phyloP scores from a whole-genome alignment of 2,797 vertebrate genomes.

The Merluccius polli region DNA sequence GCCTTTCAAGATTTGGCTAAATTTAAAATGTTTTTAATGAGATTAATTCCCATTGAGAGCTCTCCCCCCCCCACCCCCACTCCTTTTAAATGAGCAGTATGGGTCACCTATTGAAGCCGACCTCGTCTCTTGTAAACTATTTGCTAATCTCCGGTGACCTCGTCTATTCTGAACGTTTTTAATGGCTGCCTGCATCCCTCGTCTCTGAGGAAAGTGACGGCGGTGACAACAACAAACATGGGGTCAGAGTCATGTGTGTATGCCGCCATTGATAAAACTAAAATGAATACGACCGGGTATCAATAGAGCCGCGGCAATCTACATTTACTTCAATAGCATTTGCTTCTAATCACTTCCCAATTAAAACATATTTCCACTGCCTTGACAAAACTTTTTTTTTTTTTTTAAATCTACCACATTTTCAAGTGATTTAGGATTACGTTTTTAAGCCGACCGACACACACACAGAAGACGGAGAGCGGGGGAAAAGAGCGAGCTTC shows the following conservation, averaged over 20 bases:
- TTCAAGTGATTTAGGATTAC: too few species aligned
- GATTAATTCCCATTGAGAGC: conserved; percentile 44
- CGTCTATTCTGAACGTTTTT: background rate
- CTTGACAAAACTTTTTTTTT: too few species aligned
- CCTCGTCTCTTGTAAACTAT: conserved; percentile 8
- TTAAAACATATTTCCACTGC: too few species aligned
- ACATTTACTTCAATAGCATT: background rate
- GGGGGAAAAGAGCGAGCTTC: background rate
- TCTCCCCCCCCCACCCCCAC: background rate
- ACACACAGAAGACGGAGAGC: background rate
- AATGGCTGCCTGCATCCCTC: background rate
- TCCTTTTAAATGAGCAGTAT: conserved; percentile 34
- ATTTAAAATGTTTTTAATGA: conserved; percentile 65
- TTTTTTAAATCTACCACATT: too few species aligned
- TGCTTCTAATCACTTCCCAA: too few species aligned
- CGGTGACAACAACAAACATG: background rate
- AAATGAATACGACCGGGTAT: background rate
- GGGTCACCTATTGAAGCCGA: conserved; percentile 37
- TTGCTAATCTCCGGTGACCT: background rate
- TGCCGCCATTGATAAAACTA: background rate
- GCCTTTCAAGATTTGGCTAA: conserved; percentile 65
- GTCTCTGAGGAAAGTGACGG: background rate
- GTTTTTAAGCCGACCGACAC: too few species aligned
- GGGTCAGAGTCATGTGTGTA: background rate
- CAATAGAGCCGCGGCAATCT: background rate